phyloP scores from a whole-genome alignment of 2,888 invertebrate species.

The Pristionchus fissidentatus region DNA sequence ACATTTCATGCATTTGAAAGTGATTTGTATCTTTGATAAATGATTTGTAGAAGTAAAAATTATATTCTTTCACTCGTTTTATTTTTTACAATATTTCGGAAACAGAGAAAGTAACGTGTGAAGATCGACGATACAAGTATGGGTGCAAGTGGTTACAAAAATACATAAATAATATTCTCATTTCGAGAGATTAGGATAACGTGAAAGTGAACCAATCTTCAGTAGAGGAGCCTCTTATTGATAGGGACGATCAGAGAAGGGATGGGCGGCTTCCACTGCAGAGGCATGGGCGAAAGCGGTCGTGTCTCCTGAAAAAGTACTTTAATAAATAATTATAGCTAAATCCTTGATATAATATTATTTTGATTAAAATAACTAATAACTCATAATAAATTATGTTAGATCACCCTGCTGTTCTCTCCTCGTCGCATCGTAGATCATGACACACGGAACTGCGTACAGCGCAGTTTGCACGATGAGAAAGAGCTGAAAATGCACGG shows the following conservation, averaged over 20 bases:
- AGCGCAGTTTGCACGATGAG: conserved; percentile 69
- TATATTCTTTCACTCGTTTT: too few species aligned
- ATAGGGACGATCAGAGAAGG: conserved; percentile 47
- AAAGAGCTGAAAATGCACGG: conserved; percentile 67
- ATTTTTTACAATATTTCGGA: neutral
- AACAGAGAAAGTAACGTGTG: neutral
- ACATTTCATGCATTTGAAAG: too few species aligned
- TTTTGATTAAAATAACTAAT: too few species aligned
- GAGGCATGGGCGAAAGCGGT: conserved; percentile 40
- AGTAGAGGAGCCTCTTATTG: conserved; percentile 27
- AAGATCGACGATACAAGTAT: neutral
- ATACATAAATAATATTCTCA: neutral
- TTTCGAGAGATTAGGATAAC: neutral
- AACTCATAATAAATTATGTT: too few species aligned
- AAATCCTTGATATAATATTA: too few species aligned
- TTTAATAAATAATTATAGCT: too few species aligned
- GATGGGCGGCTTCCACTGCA: conserved; percentile 44
- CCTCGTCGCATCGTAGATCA: conserved; percentile 67
- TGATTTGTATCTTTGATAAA: too few species aligned
- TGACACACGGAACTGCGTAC: conserved; percentile 67
- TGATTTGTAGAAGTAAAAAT: too few species aligned
- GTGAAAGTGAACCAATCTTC: neutral
- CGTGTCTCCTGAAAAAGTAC: neutral
- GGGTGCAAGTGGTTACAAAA: neutral
- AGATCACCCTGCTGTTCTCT: neutral